phyloP scores from a whole-genome alignment of 1,140 invertebrate genomes.

The Lamellibrachia luymesi region DNA sequence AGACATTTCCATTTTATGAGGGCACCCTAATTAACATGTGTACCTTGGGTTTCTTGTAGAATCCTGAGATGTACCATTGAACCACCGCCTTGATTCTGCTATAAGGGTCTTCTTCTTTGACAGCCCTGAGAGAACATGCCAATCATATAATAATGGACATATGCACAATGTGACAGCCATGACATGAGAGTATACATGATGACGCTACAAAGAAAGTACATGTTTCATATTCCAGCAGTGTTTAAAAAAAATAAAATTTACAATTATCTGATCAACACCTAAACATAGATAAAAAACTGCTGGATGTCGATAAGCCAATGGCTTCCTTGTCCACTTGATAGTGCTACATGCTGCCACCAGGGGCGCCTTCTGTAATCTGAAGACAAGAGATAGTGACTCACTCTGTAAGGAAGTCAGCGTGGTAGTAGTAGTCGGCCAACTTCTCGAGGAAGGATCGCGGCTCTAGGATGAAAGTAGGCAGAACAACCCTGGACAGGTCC shows the following conservation, averaged over 20 bases:
- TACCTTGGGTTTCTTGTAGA: conserved; percentile 81
- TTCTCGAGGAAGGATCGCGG: conserved; percentile 91
- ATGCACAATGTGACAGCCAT: neutral
- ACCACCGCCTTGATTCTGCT: conserved; percentile 85
- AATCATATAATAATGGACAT: neutral
- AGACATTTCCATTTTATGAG: neutral
- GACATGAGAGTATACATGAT: neutral
- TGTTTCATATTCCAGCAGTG: neutral
- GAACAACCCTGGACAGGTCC: conserved; percentile 92
- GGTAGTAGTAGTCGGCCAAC: conserved; percentile 89
- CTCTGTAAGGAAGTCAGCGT: conserved; percentile 84
- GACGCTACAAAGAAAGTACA: neutral
- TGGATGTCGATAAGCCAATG: no score
- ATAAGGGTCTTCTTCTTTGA: conserved; percentile 82
- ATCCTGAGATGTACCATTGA: conserved; percentile 92
- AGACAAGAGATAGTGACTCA: conserved; percentile 59
- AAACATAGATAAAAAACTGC: no score
- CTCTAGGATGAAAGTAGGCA: conserved; percentile 89
- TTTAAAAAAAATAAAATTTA: neutral
- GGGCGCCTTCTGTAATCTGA: neutral
- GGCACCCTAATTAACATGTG: neutral
- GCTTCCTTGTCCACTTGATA: no score
- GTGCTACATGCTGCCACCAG: neutral
- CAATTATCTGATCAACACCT: no score
- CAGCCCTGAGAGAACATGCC: conserved; percentile 66